Conservation (phyloP, 23 tunicate species). For the Trididemnum nubilum region DNA sequence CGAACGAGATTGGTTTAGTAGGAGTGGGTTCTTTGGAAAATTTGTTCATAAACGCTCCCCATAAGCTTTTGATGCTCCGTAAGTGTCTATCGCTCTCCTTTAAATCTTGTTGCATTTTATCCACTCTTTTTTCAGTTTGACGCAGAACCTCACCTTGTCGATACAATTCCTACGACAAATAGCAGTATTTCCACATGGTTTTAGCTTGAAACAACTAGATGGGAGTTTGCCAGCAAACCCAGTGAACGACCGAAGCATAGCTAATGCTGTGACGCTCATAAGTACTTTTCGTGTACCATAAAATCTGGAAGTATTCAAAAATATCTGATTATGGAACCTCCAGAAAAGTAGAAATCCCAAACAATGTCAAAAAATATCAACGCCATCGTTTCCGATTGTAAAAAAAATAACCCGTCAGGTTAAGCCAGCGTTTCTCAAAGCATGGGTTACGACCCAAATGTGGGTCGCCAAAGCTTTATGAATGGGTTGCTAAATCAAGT, state of each 20-base stretch:
- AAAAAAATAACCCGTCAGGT: no score
- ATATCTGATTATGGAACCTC: no score
- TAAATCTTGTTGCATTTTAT: constrained; percentile 88
- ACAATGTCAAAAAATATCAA: no score
- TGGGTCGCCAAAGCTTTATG: constrained; percentile 2
- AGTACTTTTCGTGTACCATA: no score
- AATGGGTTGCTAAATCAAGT: background rate
- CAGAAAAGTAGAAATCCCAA: no score
- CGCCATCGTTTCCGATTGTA: no score
- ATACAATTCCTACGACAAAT: constrained; percentile 69
- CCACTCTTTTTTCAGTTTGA: constrained; percentile 74
- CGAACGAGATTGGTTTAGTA: background rate
- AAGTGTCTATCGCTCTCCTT: constrained; percentile 90
- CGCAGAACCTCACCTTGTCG: constrained; percentile 89
- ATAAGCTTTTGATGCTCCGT: constrained; percentile 81
- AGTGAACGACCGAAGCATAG: no score
- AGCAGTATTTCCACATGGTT: no score
- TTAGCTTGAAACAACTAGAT: no score
- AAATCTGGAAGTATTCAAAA: no score
- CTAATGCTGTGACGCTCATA: no score
- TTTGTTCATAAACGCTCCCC: constrained; percentile 95
- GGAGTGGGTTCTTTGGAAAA: constrained; percentile 79
- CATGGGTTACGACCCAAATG: background rate
- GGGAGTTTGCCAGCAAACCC: no score
- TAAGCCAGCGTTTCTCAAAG: background rate